Evolutionary conservation across 2,888 invertebrate species (phyloP).

Genomic region (Tridacna crocea): DNA sequence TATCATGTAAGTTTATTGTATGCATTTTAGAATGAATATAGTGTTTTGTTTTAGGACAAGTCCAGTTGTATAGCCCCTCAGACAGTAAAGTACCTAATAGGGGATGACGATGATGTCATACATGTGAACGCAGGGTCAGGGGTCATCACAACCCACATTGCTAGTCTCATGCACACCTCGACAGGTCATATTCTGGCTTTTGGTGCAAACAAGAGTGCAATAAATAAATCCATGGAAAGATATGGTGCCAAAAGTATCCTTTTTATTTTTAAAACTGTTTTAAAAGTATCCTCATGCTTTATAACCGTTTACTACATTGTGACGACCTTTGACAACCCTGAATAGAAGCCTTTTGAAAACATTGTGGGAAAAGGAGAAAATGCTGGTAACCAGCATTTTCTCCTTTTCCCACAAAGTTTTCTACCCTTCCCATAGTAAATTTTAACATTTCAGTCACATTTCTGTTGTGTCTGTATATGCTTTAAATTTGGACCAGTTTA

Average conservation of each 20-base stretch:
- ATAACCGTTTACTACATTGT: not conserved
- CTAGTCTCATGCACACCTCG: slow-evolving; percentile 75
- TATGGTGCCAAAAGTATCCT: slow-evolving; percentile 80
- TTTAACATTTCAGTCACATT: no score
- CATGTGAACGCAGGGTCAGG: slow-evolving; percentile 81
- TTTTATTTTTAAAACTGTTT: slow-evolving; percentile 3
- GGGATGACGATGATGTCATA: slow-evolving; percentile 81
- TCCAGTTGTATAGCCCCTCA: slow-evolving; percentile 82
- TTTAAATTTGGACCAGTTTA: no score
- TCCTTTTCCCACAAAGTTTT: no score
- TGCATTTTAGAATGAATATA: no score
- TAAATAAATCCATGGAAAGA: slow-evolving; percentile 72
- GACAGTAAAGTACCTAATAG: slow-evolving; percentile 77
- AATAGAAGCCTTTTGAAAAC: no score
- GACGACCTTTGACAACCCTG: no score
- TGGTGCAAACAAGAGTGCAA: slow-evolving; percentile 68
- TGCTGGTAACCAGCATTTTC: no score
- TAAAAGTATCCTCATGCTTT: not conserved
- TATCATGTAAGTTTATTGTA: no score
- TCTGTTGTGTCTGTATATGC: no score
- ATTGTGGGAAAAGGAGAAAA: no score
- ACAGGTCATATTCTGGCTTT: slow-evolving; percentile 76
- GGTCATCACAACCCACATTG: slow-evolving; percentile 79
- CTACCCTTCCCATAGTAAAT: no score
- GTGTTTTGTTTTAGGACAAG: slow-evolving; percentile 78